Evolutionary conservation across 2,888 invertebrate genomes (phyloP).

Genomic region (Xestoiulus laeticollis): DNA sequence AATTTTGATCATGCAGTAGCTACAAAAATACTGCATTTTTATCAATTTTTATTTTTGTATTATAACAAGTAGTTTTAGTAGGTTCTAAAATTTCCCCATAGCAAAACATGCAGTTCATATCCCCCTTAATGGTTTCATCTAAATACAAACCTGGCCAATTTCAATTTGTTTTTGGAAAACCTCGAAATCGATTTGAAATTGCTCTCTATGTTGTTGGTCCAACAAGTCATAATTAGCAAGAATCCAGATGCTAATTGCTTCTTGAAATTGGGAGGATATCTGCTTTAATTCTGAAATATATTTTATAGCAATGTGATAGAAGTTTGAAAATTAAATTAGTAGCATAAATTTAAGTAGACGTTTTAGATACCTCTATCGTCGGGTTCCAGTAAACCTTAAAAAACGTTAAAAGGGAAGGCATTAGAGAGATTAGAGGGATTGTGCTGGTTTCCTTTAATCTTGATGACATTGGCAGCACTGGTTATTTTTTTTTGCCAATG

Average conservation of each 20-base stretch:
- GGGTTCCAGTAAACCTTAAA: conserved; percentile 50
- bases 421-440: too few relatives aligned
- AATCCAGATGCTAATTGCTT: conserved; percentile 42
- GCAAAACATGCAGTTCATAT: too few relatives aligned
- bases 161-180: conserved; percentile 41
- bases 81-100: too few relatives aligned
- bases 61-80: too few relatives aligned
- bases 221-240: conserved; percentile 30
- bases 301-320: background rate
- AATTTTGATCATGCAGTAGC: background rate
- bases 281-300: conserved; percentile 49
- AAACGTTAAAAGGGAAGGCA: background rate
- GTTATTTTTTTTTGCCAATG: too few relatives aligned
- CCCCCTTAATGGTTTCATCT: background rate
- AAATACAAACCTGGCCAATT: background rate
- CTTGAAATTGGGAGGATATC: conserved; percentile 36
- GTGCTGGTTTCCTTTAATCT: too few relatives aligned
- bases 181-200: conserved; percentile 44
- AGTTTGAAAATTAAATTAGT: background rate
- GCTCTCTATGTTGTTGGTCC: conserved; percentile 42
- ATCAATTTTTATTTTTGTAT: too few relatives aligned
- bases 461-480: too few relatives aligned
- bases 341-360: background rate
- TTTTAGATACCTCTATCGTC: conserved; percentile 57
- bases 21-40: too few relatives aligned